Base-by-base conservation (phyloP, 2,888 invertebrate species). In the Mayetiola destructor region DNA sequence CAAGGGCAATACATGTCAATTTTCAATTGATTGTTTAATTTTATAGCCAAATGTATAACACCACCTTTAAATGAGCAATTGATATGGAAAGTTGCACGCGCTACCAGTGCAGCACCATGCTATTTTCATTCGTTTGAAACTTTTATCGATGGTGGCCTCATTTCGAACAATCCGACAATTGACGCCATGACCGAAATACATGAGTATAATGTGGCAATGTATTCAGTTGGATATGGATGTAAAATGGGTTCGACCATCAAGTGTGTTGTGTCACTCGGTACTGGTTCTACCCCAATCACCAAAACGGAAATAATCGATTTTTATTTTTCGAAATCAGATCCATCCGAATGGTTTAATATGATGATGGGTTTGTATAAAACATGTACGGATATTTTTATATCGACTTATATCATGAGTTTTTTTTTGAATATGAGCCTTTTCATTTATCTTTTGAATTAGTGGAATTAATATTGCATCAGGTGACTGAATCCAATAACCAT, bases 21-120 rank as follows among this genome's bases (percentile, higher is more conserved):
- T 35, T 23, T 23, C 4, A 12, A 23, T 20, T 18, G 9, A 37
- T 18, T 32, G 9, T 54, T 56, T 18, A 30, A 27, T 30, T n/a
- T 10, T 18, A n/a, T n/a, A n/a, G n/a, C 29, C 14, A 66, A 73
- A 52, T 61, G 69, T 29, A 79, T 84, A 18, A 82, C 81, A 0
- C 74, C 77, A 0, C 69, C 73, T 5, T 82, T 82, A 0, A 73
- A 76, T 62, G 80, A 85, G 29, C 85, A 88, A 70, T 74, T 84
- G 14, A 78, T 96, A 30, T 99, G 99, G 99, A 83, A 88, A 65
- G 94, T 91, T 0, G 95, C 94, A 0, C 76, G 97, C 20, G 89
- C 94, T 1, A 88, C 92, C 0, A 97, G 97, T 1, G 97, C 99
- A 0, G 99, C 99, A 18, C 99, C 99, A 0, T 92, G 96, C 0